These are phyloP conservation scores for Sebastes vulpes DNA, from an alignment of 2,797 vertebrate genomes.

Conservation along the genomic window DNA sequence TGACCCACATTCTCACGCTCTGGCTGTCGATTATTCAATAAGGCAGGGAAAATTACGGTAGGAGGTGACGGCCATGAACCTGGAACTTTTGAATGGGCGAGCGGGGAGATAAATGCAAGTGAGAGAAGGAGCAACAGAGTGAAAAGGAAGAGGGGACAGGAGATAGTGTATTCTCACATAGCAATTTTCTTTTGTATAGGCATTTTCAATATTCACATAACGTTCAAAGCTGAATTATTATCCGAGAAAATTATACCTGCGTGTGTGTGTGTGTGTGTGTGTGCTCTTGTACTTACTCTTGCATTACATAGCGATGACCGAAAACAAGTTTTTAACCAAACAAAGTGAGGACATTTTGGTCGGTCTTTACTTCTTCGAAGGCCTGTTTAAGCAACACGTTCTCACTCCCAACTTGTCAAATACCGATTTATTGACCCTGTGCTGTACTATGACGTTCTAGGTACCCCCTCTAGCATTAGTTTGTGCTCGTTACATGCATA, in stretches of 20 bases:
- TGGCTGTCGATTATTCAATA: slow-evolving; percentile 69
- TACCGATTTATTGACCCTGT: too few species aligned
- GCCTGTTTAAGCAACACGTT: too few species aligned
- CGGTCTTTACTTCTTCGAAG: too few species aligned
- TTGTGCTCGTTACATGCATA: too few species aligned
- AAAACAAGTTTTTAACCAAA: background rate
- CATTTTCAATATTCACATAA: slow-evolving; percentile 9
- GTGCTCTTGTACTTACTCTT: too few species aligned
- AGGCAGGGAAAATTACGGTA: slow-evolving; percentile 55
- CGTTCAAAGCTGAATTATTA: slow-evolving; percentile 1
- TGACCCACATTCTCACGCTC: slow-evolving; percentile 73
- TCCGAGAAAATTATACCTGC: background rate
- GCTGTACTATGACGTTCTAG: too few species aligned
- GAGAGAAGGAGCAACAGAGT: slow-evolving; percentile 14
- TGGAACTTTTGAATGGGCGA: slow-evolving; percentile 50
- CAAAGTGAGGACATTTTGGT: background rate
- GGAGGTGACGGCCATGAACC: slow-evolving; percentile 58
- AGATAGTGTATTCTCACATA: slow-evolving; percentile 7
- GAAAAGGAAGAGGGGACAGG: background rate
- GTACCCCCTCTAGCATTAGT: accelerated
- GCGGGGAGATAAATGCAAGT: slow-evolving; percentile 46
- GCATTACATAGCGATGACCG: background rate
- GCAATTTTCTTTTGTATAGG: background rate
- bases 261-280: background rate
- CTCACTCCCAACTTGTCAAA: too few species aligned